phyloP scores from a whole-genome alignment of 2,888 invertebrate species.

The Drosophila cognata region DNA sequence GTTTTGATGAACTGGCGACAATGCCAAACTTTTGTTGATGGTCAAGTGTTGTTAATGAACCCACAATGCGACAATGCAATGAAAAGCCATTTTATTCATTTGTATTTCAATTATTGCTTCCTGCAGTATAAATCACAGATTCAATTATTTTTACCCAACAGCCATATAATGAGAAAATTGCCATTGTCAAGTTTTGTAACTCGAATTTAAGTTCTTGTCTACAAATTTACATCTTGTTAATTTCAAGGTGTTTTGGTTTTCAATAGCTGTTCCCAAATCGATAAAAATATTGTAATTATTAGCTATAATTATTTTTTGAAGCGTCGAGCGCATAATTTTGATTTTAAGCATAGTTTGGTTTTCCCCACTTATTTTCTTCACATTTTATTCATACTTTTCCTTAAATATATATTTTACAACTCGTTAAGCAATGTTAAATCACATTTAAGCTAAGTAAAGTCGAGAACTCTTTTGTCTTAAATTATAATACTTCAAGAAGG shows the following conservation, averaged over 20 bases:
- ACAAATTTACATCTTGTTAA: neutral
- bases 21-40: conserved; percentile 16
- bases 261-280: neutral
- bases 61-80: conserved; percentile 5
- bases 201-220: neutral
- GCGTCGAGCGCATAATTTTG: neutral
- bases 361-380: neutral
- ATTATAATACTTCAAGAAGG: no score
- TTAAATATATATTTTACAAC: neutral
- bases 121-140: conserved; percentile 2
- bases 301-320: neutral
- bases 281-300: neutral
- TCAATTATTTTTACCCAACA: neutral
- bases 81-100: conserved; percentile 13
- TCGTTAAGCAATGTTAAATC: neutral
- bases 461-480: neutral
- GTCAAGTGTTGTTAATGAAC: conserved; percentile 47
- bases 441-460: neutral
- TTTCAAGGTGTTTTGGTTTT: neutral
- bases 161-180: neutral
- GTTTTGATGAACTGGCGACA: conserved; percentile 40
- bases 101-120: conserved; percentile 17
- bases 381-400: neutral
- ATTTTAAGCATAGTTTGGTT: neutral
- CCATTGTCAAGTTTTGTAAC: neutral